Evolutionary conservation across 1,140 invertebrate species (phyloP), one percentile per base, ranked within the genome.

Genomic region (Apolygus lucorum): DNA sequence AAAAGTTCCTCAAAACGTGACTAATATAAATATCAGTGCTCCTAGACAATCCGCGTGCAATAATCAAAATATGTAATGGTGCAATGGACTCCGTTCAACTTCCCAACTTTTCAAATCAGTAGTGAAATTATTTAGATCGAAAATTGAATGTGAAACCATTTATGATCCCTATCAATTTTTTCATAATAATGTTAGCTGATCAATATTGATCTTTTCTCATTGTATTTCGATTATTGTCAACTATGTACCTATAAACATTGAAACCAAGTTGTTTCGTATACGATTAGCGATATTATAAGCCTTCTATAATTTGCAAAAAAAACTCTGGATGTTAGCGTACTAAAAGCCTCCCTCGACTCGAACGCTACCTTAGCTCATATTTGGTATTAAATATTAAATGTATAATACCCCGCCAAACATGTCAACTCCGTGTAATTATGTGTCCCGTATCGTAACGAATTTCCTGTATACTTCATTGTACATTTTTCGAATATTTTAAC

Each of bases 1-100:
- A 76, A 29, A 28, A 66, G 64, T 66, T 66, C 64, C 64, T 66
- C 29, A 59, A 79, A 4, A 76, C 79, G 34, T 78, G 72, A 42
- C 59, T 29, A 34, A 52, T 64, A 29, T 69, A 64, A 70, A 26
- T 62, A 11, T n/a, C 28, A 29, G 29, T 34, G 64, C 64, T 66
- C 28, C 27, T 21, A n/a, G 4, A 34, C 64, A 34, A 66, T 66
- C 64, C 64, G 1, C n/a, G 64, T 66, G 64, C 64, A 66, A 66
- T 66, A 66, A 66, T 66, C 64, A 66, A 66, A 66, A 66, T 21
- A 27, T 70, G 63, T 67, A 54, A 42, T 54, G 25, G 28, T 69
- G 70, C 63, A 71, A 68, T 59, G 59, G 70, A 71, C 68, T 62
- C 66, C 28, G 54, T 71, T 71, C 62, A 42, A 42, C 34, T 17